These are phyloP conservation scores for Lycaon pictus DNA, from an alignment of 2,113 vertebrate species.

Conservation along the genomic window DNA sequence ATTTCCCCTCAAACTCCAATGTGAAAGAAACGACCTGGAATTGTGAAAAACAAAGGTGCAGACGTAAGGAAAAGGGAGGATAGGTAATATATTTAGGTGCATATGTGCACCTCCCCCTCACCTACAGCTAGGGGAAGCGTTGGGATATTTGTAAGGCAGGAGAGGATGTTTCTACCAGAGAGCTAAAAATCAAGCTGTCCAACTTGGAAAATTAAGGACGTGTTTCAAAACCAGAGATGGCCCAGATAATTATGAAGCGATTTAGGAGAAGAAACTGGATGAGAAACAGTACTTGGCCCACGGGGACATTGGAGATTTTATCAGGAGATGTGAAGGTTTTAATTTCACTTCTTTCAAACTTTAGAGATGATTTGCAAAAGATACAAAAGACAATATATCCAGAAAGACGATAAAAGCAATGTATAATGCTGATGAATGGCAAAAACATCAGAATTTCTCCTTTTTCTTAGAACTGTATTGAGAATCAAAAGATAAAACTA, in stretches of 20 bases:
- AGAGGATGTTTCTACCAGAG: neutral
- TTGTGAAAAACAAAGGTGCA: neutral
- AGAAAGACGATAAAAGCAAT: neutral
- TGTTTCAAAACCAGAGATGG: neutral
- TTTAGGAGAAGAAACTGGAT: neutral
- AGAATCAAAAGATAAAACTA: conserved; percentile 25
- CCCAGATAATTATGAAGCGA: neutral
- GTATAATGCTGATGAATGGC: neutral
- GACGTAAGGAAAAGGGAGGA: neutral
- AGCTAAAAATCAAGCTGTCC: neutral
- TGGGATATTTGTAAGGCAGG: neutral
- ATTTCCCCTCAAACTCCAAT: neutral
- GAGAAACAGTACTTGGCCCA: neutral
- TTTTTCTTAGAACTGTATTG: neutral
- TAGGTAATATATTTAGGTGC: neutral
- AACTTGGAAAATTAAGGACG: neutral
- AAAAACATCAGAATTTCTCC: neutral
- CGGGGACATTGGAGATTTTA: neutral
- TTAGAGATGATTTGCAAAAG: neutral
- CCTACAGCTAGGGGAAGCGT: neutral
- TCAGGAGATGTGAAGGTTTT: neutral
- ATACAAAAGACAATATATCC: neutral
- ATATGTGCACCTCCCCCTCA: rapidly evolving
- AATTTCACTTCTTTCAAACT: neutral
- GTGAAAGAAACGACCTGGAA: neutral